phyloP scores from a whole-genome alignment of 1,140 invertebrate genomes.

The Oreohelix idahoensis region DNA sequence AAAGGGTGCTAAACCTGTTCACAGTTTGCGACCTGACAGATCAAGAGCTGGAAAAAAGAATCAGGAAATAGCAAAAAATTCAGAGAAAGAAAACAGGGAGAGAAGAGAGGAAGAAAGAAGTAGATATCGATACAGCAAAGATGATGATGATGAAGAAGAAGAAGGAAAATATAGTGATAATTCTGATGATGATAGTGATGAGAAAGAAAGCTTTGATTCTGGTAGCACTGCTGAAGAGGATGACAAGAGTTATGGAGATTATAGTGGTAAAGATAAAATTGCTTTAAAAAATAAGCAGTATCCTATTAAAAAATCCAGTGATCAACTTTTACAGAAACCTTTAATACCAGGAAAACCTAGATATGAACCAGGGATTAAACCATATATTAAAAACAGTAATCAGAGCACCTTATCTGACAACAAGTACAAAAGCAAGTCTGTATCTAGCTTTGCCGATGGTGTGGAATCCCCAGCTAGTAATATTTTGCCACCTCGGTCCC shows the following conservation, averaged over 20 bases:
- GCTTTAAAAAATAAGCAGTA: background rate
- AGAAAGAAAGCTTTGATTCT: constrained; percentile 8
- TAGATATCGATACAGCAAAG: background rate
- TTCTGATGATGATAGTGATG: constrained; percentile 15
- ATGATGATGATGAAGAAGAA: background rate
- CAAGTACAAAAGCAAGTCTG: constrained; percentile 30
- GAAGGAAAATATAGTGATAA: background rate
- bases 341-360: background rate
- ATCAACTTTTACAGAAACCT: constrained; percentile 15
- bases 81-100: background rate
- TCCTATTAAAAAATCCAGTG: constrained; percentile 8
- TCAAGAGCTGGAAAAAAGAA: background rate
- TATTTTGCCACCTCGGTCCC: constrained; percentile 22
- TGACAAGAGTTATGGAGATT: constrained; percentile 9
- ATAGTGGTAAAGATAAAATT: background rate
- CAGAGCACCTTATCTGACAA: background rate
- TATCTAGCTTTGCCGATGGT: constrained; percentile 58
- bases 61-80: too few species aligned
- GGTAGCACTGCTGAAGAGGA: constrained; percentile 30
- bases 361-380: background rate
- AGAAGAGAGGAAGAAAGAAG: background rate
- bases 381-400: too few species aligned
- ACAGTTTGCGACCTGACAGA: constrained; percentile 25
- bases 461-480: constrained; percentile 31
- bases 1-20: background rate